Evolutionary conservation across 2,113 vertebrate genomes (phyloP), one percentile per base, ranked within the genome.

Genomic region (Sturnira hondurensis): DNA sequence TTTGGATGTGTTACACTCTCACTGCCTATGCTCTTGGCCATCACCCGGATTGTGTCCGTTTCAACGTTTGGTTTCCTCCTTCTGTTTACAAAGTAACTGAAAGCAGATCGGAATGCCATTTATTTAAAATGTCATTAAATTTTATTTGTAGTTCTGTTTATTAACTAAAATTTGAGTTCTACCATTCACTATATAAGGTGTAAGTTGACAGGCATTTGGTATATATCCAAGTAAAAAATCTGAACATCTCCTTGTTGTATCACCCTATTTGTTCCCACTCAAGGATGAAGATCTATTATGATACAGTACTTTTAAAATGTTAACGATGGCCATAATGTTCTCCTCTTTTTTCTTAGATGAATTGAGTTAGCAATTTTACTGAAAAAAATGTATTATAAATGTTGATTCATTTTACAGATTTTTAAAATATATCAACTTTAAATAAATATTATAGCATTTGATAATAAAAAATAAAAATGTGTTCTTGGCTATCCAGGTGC

Each of bases 321-420:
- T 86, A 86, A 54, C 24, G 41, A 9, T 71, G 38, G 28, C 20
- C 12, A 12, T 78, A 41, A 26, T 63, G 7, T 80, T 83, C 91
- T 70, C 17, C 78, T 89, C n/a, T 14, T 89, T 16, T 74, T 74
- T 50, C 14, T 7, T 52, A 28, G 68, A 12, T 67, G 4, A 91
- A 89, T 94, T 89, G 41, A 77, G 3, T 71, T 81, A 70, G 31
- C 11, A 7, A 7, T 85, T 93, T 68, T 50, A 38, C 41, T 86
- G 81, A 89, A 94, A 89, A 94, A 87, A 93, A 94, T 70, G 88
- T 5, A 20, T 43, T 47, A 67, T 45, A 91, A 78, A 80, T 71
- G 7, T 78, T 83, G 33, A 86, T 36, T 71, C 22, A 76, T 84
- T 94, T 90, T 82, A 38, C 19, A 77, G 15, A 58, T 81, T 71